Evolutionary conservation across 1,140 invertebrate genomes (phyloP).

Genomic region (Calephelis nemesis): DNA sequence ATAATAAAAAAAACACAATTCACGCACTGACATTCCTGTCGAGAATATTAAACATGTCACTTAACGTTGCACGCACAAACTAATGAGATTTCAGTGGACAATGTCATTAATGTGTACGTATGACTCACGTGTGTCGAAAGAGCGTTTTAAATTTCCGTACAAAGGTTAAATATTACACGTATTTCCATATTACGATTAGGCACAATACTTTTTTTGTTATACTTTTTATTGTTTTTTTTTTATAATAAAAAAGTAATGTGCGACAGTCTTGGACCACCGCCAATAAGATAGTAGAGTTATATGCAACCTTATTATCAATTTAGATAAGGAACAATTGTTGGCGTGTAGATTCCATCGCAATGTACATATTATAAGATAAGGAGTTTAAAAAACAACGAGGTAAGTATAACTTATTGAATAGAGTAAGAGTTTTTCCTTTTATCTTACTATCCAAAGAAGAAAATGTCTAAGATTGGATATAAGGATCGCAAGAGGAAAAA

Average conservation of each 20-base stretch:
- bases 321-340: conserved; percentile 66
- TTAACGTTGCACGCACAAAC: conserved; percentile 71
- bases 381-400: conserved; percentile 31
- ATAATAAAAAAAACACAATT: conserved; percentile 50
- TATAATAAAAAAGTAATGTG: conserved; percentile 10
- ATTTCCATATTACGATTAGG: neutral
- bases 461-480: neutral
- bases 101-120: conserved; percentile 68
- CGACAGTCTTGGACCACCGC: conserved; percentile 57
- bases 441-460: neutral
- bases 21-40: conserved; percentile 45
- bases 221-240: neutral
- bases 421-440: neutral
- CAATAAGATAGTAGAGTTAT: conserved; percentile 59
- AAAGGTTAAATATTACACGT: conserved; percentile 36
- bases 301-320: conserved; percentile 68
- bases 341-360: conserved; percentile 57
- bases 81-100: conserved; percentile 74
- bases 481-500: too few species aligned
- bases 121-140: conserved; percentile 52
- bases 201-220: neutral
- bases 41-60: conserved; percentile 70
- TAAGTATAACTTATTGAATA: conserved; percentile 9
- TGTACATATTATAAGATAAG: conserved; percentile 60
- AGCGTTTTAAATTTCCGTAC: conserved; percentile 34